Conservation (phyloP, 2,113 vertebrate genomes). For the Scortum barcoo region DNA sequence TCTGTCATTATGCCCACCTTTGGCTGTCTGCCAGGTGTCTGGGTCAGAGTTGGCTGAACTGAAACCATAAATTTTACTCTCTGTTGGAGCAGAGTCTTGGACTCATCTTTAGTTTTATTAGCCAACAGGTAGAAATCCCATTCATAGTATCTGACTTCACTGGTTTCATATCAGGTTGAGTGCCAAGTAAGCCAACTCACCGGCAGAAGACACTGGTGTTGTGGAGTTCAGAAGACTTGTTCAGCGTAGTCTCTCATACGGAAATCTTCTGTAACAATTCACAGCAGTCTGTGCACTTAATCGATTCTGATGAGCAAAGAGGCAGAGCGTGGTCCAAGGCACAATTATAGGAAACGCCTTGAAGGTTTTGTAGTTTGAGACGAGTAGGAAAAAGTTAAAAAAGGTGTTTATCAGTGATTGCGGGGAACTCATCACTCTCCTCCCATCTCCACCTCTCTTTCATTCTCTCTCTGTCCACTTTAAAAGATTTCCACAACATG, state of each 20-base stretch:
- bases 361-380: too few relatives aligned
- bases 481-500: constrained; percentile 34
- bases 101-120: neutral
- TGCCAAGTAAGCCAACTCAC: neutral
- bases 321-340: neutral
- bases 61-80: neutral
- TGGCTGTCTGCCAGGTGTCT: neutral
- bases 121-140: neutral
- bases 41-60: neutral
- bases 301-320: neutral
- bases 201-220: neutral
- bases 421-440: constrained; percentile 49
- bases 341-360: neutral
- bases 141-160: neutral
- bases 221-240: neutral
- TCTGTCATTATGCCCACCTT: neutral
- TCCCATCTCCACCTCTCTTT: constrained; percentile 18
- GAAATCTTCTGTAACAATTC: neutral
- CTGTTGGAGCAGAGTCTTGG: neutral
- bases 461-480: constrained; percentile 28
- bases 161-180: neutral
- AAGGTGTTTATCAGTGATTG: constrained; percentile 65
- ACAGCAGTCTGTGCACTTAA: neutral
- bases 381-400: too few relatives aligned
- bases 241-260: neutral